Evolutionary conservation across 1,140 invertebrate species (phyloP), one percentile per base, ranked within the genome.

Genomic region (Melipona quadrifasciata): DNA sequence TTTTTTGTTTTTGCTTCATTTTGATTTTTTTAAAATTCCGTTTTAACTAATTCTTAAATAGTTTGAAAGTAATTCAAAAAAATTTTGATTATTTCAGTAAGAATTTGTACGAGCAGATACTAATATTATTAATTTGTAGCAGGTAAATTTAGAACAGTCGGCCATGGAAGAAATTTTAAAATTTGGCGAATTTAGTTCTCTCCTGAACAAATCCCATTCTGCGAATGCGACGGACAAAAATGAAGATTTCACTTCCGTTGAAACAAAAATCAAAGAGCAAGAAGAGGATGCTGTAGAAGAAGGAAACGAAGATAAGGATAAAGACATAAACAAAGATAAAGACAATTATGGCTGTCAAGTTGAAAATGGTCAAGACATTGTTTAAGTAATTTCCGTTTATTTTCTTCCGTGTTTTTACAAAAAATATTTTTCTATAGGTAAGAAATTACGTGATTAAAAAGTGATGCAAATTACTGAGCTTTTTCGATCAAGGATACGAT

Each of bases 131-230:
- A 67, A 31, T 67, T 27, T 76, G 1, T 90, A 88, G 51, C 82
- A 94, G 92, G 90, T 93, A 17, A 90, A 92, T 58, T 75, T 93
- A 75, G 93, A 94, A 77, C 92, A 91, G 34, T 91, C 92, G 11
- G 92, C 92, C 0, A 93, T 94, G 90, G 93, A 93, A 68, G 93
- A 93, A 68, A 93, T 94, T 77, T 78, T 94, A 78, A 93, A 94
- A 51, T 94, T 94, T 78, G 93, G 93, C 10, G 93, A 94, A 80
- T 94, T 94, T 79, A 94, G 93, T 86, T 94, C 93, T 5, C 88
- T 94, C 75, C 72, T 94, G 58, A 91, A 94, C 75, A 94, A 94
- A 84, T 91, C 93, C 2, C 92, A 93, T 68, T 84, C 89, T 0
- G 87, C 89, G 53, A 92, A 89, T 68, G 75, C 87, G 12, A 87